Evolutionary conservation across 2,113 vertebrate genomes (phyloP).

Genomic region (Arizona elegans): DNA sequence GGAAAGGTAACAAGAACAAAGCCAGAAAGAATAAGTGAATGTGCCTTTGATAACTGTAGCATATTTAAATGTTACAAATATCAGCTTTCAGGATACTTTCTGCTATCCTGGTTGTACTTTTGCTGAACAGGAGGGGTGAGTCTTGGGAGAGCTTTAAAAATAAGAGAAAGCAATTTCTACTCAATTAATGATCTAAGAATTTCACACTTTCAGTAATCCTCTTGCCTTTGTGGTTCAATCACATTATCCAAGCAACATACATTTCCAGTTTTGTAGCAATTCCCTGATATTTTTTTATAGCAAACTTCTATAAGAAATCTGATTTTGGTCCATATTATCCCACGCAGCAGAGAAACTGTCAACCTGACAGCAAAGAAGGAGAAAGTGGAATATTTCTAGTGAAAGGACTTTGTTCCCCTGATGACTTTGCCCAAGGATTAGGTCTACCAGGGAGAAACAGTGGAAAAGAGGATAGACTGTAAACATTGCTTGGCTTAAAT

Average conservation of each 20-base stretch:
- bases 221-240: background rate
- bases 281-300: background rate
- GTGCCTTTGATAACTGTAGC: background rate
- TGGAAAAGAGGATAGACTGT: background rate
- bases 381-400: background rate
- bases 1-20: background rate
- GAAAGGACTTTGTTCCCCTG: conserved; percentile 1
- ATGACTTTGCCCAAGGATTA: background rate
- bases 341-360: rapidly evolving
- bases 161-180: background rate
- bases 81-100: background rate
- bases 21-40: background rate
- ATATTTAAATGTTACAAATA: background rate
- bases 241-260: background rate
- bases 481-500: conserved; percentile 26
- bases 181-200: background rate
- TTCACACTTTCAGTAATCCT: background rate
- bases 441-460: background rate
- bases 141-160: background rate
- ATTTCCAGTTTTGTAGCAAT: conserved; percentile 49
- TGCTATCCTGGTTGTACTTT: background rate
- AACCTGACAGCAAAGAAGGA: background rate
- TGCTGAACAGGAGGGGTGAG: background rate
- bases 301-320: background rate
- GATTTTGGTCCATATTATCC: conserved; percentile 34